A percentile compares a stretch with the other conserved stretches of the same genome.
phyloP scores from a whole-genome alignment of 2,113 vertebrate species.

The Solenodon paradoxus region DNA sequence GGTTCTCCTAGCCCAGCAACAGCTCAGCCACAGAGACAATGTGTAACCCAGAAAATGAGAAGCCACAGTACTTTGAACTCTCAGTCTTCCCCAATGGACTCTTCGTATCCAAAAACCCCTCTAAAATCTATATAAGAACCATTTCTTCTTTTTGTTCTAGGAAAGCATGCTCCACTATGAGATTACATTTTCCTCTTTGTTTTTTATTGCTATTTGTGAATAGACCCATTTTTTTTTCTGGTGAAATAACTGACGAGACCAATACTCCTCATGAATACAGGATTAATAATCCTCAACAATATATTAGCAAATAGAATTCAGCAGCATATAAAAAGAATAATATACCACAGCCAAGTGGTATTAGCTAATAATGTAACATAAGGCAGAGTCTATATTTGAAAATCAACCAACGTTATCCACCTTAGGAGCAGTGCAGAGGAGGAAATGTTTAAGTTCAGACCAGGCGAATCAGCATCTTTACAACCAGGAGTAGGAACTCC shows the following conservation, averaged over 20 bases:
- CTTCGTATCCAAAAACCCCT: no score
- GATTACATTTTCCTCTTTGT: not conserved
- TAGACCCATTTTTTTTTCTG: not conserved
- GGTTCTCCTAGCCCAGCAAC: no score
- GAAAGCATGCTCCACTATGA: not conserved
- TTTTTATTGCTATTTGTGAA: not conserved
- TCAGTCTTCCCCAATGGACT: no score
- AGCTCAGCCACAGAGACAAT: no score
- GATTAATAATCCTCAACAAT: not conserved
- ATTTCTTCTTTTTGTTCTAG: not conserved
- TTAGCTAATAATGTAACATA: not conserved
- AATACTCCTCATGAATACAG: not conserved
- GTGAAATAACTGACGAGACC: not conserved
- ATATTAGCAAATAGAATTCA: not conserved
- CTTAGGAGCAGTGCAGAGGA: not conserved
- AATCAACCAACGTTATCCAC: not conserved
- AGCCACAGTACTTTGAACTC: no score
- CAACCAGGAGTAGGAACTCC: not conserved
- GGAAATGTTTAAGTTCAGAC: not conserved
- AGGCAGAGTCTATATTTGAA: not conserved
- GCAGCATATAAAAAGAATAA: not conserved
- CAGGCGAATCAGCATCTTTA: not conserved
- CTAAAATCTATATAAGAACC: no score
- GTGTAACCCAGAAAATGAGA: no score
- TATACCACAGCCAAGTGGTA: not conserved